Base-by-base conservation (phyloP, 2,888 invertebrate genomes). In the Drosophila quinaria region DNA sequence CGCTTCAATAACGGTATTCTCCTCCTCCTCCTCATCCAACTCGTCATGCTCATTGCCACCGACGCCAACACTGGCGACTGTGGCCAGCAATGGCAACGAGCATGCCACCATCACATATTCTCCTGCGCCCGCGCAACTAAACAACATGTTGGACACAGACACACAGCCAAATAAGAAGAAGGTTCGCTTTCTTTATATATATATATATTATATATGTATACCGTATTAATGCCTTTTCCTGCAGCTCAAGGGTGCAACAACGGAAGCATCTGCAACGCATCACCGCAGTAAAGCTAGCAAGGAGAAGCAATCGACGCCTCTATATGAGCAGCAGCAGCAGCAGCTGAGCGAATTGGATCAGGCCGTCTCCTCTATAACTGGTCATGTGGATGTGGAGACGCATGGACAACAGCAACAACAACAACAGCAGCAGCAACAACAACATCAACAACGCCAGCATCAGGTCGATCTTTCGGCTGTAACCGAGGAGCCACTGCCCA, bases 21-120 rank as follows among this genome's bases (percentile, higher is more conserved):
- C 91, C 50, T 91, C 91, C 50, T 91, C 91, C 5, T 91, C 19
- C 4, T 91, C 90, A 35, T 91, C 91, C 11, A 91, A 91, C 61
- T 91, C 91, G 4, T 91, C 91, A 22, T 91, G 91, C 63, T 91
- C 91, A 8, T 54, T 91, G 71, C 91, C 92, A 10, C 61, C 91
- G 4, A 90, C 91, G 17, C 90, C 91, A n/a, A 86, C 87, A 64
- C 61, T 86, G 63, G 52, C 64, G 6, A 59, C 62, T 29, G 66
- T 47, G 10, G 41, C 55, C 17, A 63, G 73, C 49, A 56, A 47
- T 37, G 52, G 39, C 47, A 64, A 50, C 50, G 80, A 65, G 1
- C 52, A 67, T 25, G 6, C 25, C 15, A 68, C 60, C 25, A 44
- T 55, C 19, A 70, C 62, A 46, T 84, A 78, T 42, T 89, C 82